Evolutionary conservation across 2,888 invertebrate species (phyloP), one percentile per base, ranked within the genome.

Genomic region (Mamestra brassicae): DNA sequence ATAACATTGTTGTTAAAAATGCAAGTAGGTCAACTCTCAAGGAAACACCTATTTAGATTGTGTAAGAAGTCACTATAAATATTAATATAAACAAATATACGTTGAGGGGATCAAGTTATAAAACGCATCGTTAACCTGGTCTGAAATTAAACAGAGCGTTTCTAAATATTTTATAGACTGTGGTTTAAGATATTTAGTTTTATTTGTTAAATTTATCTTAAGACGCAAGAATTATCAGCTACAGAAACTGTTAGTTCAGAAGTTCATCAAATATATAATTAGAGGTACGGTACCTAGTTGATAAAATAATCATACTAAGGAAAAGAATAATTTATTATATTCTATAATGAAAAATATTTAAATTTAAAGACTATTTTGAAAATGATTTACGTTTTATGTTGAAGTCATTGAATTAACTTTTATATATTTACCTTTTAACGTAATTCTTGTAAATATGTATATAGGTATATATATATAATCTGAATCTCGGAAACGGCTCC

Each of bases 21-120:
- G 34, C 15, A 80, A 80, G 8, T 80, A 78, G 80, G 74, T 74
- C 74, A 80, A 10, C 63, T 13, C 34, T 54, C 63, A 26, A 58
- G 36, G 54, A n/a, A 63, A 58, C 26, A 26, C 26, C 26, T 66
- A 63, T 74, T 58, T 38, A 67, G 67, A 58, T 64, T 55, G 26
- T 57, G 26, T n/a, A 47, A 47, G 62, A 26, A 67, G 63, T 42
- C 26, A 7, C 52, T 34, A 38, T 26, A 26, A 26, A 26, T 65
- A 67, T 67, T 63, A 54, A 62, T 58, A 26, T 47, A 64, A 78
- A 78, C 66, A 64, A 80, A 50, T 68, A 50, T 4, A 55, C 11
- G 60, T 65, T 74, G 34, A 36, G 2, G 55, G 17, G n/a, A 62
- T n/a, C 17, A n/a, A 17, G 63, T 34, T 54, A 34, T 78, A 71